phyloP scores from a whole-genome alignment of 2,113 vertebrate genomes.

The Burhinus bistriatus region DNA sequence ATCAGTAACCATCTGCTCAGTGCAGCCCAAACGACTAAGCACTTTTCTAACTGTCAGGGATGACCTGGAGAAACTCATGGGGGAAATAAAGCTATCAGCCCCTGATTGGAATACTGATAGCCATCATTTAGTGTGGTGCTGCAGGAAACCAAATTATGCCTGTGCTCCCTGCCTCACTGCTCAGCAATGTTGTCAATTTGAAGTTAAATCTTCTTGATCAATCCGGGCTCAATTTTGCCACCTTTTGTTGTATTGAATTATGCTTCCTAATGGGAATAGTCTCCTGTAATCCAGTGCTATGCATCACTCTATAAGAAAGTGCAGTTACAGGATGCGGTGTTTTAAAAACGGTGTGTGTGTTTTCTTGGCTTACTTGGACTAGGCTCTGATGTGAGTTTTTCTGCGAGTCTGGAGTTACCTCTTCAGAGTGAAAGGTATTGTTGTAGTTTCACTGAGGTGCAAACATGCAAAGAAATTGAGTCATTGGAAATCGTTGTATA shows the following conservation, averaged over 20 bases:
- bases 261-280: conserved; percentile 18
- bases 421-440: background rate
- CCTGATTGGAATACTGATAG: conserved; percentile 67
- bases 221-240: conserved; percentile 32
- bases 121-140: conserved; percentile 52
- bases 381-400: background rate
- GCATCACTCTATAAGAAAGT: background rate
- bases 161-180: conserved; percentile 44
- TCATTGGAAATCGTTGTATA: background rate
- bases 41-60: conserved; percentile 48
- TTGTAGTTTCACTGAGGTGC: background rate
- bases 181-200: conserved; percentile 32
- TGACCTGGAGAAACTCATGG: conserved; percentile 70
- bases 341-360: background rate
- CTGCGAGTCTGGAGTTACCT: background rate
- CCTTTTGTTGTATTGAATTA: conserved; percentile 55
- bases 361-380: background rate
- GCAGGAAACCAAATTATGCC: conserved; percentile 66
- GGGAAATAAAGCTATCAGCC: conserved; percentile 73
- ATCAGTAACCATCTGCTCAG: conserved; percentile 79
- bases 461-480: background rate
- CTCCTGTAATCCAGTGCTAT: background rate
- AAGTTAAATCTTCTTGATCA: conserved; percentile 50
- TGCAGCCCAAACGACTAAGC: conserved; percentile 50
- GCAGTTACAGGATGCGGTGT: background rate